Base-by-base conservation (phyloP, 2,797 vertebrate species). In the Pelodytes ibericus region DNA sequence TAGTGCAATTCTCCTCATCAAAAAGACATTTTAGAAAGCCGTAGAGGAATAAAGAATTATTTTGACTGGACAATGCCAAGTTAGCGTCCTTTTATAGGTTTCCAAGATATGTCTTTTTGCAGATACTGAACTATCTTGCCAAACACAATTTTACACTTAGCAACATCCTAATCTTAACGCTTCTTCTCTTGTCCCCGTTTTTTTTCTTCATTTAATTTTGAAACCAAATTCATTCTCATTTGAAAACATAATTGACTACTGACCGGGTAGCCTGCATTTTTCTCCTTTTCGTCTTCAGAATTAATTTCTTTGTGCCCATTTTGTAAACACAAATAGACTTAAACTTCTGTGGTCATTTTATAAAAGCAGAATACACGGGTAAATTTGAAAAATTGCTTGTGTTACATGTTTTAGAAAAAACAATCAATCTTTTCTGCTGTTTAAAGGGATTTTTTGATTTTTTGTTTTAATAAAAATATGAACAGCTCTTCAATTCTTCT, bases 1-100 rank as follows among this genome's bases (percentile, higher is more conserved):
- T 56, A 61, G 20, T 20, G 13, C 39, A n/a, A 2, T 60, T 61
- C 56, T 60, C 61, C 9, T 57, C 25, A 70, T 76, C 30, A 76
- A 76, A 75, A 61, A 44, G 58, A 62, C 41, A 53, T 36, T 69
- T 70, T 51, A 9, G 22, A 68, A 75, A 59, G 30, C 26, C 56
- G 20, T 41, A 44, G 41, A 51, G 29, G 26, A 53, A 57, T 62
- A 64, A 39, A 70, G 58, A 63, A 39, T 67, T 33, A 56, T 70
- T 76, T 76, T 63, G 27, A 75, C 66, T 26, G n/a, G 18, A 11
- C 58, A 13, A 58, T 75, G 74, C 65, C 74, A 75, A 75, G 57
- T 63, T 30, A 61, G 62, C 66, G 60, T 47, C 56, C 74, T 75
- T 70, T 75, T 63, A 75, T 69, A 69, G 8, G 65, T n/a, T 70